These are phyloP conservation scores for Coelopa frigida DNA, from an alignment of 1,140 invertebrate genomes.

Conservation along the genomic window DNA sequence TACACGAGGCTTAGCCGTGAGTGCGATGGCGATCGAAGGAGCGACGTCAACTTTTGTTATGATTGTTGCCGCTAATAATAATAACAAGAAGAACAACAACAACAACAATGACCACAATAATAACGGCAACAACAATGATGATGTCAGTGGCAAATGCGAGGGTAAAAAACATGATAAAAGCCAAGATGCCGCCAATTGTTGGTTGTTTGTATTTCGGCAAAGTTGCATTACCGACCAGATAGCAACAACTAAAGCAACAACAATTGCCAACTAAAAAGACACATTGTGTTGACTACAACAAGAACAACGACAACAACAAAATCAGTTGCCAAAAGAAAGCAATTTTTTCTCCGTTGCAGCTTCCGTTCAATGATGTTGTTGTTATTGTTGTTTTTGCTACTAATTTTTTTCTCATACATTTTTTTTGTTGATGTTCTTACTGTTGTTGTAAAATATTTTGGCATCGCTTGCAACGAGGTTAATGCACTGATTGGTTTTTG, in stretches of 20 bases:
- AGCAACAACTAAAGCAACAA: not conserved
- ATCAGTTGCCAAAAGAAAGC: slow-evolving; percentile 4
- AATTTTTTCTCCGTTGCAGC: not conserved
- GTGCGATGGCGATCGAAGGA: slow-evolving; percentile 6
- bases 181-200: slow-evolving; percentile 17
- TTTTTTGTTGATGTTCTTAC: slow-evolving; percentile 6
- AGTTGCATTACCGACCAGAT: not conserved
- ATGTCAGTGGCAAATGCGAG: too few relatives aligned
- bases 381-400: not conserved
- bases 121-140: slow-evolving; percentile 2
- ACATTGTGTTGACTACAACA: slow-evolving; percentile 1
- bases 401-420: slow-evolving; percentile 8
- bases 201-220: slow-evolving; percentile 3
- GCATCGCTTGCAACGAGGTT: slow-evolving; percentile 19
- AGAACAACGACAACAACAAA: not conserved
- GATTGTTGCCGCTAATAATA: slow-evolving; percentile 44
- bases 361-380: slow-evolving; percentile 4
- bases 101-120: slow-evolving; percentile 1
- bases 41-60: slow-evolving; percentile 36
- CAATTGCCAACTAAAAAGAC: not conserved
- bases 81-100: too few relatives aligned
- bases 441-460: slow-evolving; percentile 8
- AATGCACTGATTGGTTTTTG: slow-evolving; percentile 22
- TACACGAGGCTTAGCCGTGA: too few relatives aligned
- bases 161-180: slow-evolving; percentile 16